Evolutionary conservation across 92 coral and sea anemone genomes (phyloP).

Genomic region (Palythoa grandiflora): DNA sequence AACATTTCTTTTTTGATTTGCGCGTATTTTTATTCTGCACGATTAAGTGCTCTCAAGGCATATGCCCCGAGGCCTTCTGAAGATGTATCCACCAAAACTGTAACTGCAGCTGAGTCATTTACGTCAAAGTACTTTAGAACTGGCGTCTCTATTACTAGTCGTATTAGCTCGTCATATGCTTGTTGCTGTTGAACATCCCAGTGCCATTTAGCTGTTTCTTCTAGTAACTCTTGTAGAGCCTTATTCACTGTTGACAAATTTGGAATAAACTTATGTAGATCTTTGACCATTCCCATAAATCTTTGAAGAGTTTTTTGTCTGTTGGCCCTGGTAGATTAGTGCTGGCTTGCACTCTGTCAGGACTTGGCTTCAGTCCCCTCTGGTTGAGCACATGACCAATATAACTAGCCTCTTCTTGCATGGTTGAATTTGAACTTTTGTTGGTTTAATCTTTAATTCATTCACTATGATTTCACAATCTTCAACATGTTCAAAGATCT

Average conservation of each 20-base stretch:
- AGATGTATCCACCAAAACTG: neutral
- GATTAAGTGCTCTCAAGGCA: no score
- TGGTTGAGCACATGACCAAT: no score
- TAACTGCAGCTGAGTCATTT: neutral
- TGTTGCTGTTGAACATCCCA: neutral
- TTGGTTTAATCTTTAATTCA: no score
- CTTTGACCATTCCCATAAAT: neutral
- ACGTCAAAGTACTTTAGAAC: neutral
- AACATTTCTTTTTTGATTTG: no score
- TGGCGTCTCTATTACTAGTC: neutral
- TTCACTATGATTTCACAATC: neutral
- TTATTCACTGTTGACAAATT: neutral
- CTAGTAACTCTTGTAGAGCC: no score
- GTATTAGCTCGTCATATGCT: neutral
- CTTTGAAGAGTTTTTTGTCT: neutral
- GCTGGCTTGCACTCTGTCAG: neutral
- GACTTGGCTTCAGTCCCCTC: no score
- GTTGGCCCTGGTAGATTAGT: neutral
- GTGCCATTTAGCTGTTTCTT: no score
- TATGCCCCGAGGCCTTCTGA: no score
- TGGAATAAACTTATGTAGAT: neutral
- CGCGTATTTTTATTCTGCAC: no score
- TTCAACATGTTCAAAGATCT: neutral
- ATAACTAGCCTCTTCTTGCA: neutral
- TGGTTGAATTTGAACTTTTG: neutral